Percentiles rank a stretch among this genome's conserved stretches.
Conservation (phyloP, 2,888 invertebrate genomes). For the Coleophora deauratella region DNA sequence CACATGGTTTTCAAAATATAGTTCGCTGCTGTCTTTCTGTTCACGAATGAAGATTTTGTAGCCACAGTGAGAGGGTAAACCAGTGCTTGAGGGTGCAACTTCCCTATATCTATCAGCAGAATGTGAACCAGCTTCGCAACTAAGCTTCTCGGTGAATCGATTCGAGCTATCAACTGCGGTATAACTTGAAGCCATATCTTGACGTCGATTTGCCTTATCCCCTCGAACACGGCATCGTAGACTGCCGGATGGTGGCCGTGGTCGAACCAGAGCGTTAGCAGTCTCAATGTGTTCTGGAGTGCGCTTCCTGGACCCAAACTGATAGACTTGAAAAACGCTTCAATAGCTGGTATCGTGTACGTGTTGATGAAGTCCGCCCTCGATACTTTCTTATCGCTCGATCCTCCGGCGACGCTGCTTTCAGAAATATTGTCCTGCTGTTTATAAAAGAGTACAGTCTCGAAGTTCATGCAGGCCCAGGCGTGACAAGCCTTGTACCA, state of each 20-base stretch:
- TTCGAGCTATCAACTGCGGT: conserved; percentile 97
- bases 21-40: conserved; percentile 91
- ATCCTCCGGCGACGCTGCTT: conserved; percentile 56
- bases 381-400: conserved; percentile 58
- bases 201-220: conserved; percentile 93
- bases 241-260: conserved; percentile 95
- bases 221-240: conserved; percentile 93
- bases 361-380: conserved; percentile 57
- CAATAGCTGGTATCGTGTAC: conserved; percentile 92
- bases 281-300: conserved; percentile 94
- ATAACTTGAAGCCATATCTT: conserved; percentile 99
- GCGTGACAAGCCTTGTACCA: conserved; percentile 99
- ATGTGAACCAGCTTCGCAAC: conserved; percentile 95
- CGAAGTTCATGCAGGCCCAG: conserved; percentile 98
- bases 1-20: conserved; percentile 96
- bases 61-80: conserved; percentile 99
- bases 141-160: conserved; percentile 92
- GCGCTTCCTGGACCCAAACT: conserved; percentile 93
- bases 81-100: conserved; percentile 96
- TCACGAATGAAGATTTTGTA: conserved; percentile 90
- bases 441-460: conserved; percentile 84
- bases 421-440: conserved; percentile 64
- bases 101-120: conserved; percentile 96
- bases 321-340: conserved; percentile 97
- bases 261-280: conserved; percentile 98